Conservation (phyloP, 2,113 vertebrate species). For the Dryoscopus gambensis region DNA sequence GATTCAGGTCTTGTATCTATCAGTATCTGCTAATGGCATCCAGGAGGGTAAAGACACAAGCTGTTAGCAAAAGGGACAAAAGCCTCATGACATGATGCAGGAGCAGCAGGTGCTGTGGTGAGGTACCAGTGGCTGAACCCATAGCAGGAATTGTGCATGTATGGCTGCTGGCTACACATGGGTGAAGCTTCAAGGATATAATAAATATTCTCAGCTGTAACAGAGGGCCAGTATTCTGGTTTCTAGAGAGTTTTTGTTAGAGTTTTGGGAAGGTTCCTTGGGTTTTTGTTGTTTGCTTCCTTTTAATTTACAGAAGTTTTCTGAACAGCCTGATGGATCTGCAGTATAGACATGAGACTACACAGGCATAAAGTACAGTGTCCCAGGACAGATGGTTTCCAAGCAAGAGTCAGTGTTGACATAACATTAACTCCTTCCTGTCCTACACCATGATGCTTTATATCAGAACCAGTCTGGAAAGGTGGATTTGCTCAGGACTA, state of each 20-base stretch:
- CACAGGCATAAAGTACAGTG: background rate
- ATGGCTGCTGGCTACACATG: background rate
- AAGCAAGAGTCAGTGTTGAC: background rate
- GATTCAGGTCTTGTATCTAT: background rate
- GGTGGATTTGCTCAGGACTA: background rate
- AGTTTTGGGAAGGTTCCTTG: background rate
- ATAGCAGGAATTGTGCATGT: background rate
- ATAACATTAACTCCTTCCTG: background rate
- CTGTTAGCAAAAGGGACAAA: background rate
- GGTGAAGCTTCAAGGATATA: background rate
- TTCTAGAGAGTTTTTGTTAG: background rate
- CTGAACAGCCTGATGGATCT: background rate
- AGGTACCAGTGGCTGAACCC: background rate
- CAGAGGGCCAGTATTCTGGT: background rate
- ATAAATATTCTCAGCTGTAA: background rate
- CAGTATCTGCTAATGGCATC: background rate
- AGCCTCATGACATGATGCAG: fast-evolving
- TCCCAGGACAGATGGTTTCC: background rate
- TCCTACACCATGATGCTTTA: background rate
- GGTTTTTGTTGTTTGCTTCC: background rate
- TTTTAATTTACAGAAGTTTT: background rate
- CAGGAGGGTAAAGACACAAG: background rate
- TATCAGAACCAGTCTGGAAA: background rate
- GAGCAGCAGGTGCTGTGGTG: background rate
- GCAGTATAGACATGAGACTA: background rate